These are phyloP conservation scores for Platanista minor DNA, from an alignment of 2,113 vertebrate genomes.

Conservation along the genomic window DNA sequence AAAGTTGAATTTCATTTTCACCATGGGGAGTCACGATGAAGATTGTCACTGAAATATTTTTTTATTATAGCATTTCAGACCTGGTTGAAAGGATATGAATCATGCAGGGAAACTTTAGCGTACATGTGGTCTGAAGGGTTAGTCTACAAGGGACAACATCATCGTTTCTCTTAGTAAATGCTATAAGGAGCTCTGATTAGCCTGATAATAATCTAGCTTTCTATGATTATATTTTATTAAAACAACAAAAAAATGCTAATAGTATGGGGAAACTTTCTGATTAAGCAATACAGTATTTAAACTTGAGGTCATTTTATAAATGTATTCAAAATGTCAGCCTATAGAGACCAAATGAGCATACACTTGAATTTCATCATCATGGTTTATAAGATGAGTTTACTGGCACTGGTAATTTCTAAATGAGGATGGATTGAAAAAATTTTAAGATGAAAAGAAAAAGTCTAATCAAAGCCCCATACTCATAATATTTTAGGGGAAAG, in stretches of 20 bases:
- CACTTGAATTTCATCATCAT: neutral
- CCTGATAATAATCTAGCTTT: neutral
- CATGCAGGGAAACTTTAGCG: neutral
- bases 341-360: neutral
- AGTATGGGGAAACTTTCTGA: neutral
- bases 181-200: neutral
- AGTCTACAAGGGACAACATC: neutral
- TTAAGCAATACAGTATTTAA: neutral
- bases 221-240: neutral
- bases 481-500: neutral
- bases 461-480: neutral
- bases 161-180: neutral
- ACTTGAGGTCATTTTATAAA: neutral
- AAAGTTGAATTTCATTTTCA: slow-evolving; percentile 58
- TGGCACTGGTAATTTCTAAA: neutral
- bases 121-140: neutral
- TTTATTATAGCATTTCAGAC: neutral
- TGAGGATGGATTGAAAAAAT: neutral
- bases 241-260: neutral
- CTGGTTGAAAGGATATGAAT: neutral
- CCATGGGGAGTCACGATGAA: neutral
- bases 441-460: neutral
- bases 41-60: neutral
- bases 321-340: neutral
- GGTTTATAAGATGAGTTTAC: neutral